These are phyloP conservation scores for Centruroides sculpturatus DNA, from an alignment of 1,140 invertebrate species.

Conservation along the genomic window DNA sequence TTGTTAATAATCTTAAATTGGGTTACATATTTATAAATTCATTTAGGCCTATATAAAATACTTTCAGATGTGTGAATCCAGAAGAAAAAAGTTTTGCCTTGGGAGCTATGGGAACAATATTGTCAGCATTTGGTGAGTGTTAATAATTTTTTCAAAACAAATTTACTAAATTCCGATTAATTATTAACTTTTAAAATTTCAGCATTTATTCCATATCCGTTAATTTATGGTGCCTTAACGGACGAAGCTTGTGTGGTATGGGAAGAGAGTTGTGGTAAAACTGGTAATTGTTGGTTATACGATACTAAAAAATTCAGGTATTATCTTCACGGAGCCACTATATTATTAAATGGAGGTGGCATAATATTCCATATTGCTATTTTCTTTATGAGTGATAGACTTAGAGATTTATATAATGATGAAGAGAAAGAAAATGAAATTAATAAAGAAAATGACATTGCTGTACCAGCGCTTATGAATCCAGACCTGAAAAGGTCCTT, in stretches of 20 bases:
- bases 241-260: constrained; percentile 27
- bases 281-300: constrained; percentile 28
- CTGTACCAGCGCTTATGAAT: no score
- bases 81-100: constrained; percentile 25
- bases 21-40: no score
- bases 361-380: not conserved
- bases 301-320: constrained; percentile 23
- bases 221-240: constrained; percentile 25
- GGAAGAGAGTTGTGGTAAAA: constrained; percentile 24
- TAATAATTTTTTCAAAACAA: not conserved
- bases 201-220: constrained; percentile 29
- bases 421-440: not conserved
- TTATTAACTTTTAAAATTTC: not conserved
- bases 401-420: not conserved
- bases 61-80: constrained; percentile 22
- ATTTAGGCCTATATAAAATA: no score
- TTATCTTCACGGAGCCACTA: constrained; percentile 13
- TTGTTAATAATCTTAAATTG: no score
- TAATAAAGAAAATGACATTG: not conserved
- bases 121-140: constrained; percentile 19
- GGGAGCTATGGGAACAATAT: constrained; percentile 20
- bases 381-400: not conserved
- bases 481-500: no score
- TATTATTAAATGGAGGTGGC: not conserved
- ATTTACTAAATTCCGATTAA: not conserved